A percentile compares a stretch with the other conserved stretches of the same genome.
Conservation (phyloP, 2,888 invertebrate species). For the Pseudococcus jackbeardsleyi region DNA sequence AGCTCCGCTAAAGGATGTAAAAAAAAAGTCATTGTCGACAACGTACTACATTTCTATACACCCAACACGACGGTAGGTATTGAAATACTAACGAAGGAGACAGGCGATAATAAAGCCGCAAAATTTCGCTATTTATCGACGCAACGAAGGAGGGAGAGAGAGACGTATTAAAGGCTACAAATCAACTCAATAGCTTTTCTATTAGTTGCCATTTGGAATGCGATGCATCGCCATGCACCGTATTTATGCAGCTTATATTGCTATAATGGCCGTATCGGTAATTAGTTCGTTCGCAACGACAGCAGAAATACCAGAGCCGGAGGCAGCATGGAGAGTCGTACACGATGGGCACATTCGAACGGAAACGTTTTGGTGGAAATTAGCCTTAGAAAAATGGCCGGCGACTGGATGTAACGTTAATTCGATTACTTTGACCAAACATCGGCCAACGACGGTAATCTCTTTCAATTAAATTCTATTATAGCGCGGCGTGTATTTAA, state of each 20-base stretch:
- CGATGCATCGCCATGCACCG: not conserved
- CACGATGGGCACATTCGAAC: not conserved
- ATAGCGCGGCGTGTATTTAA: slow-evolving; percentile 28
- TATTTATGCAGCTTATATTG: slow-evolving; percentile 1
- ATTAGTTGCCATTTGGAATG: not conserved
- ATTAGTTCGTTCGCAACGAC: not conserved
- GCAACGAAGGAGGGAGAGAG: not conserved
- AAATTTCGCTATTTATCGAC: slow-evolving; percentile 8
- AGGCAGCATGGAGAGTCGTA: not conserved
- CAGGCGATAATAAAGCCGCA: slow-evolving; percentile 45
- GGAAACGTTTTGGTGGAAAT: not conserved
- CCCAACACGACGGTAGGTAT: not conserved
- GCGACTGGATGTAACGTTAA: slow-evolving; percentile 35
- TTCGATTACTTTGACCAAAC: slow-evolving; percentile 39
- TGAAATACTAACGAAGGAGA: not conserved
- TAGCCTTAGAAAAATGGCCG: slow-evolving; percentile 19
- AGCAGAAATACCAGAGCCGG: not conserved
- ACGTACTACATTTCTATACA: not conserved
- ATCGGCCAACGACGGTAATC: slow-evolving; percentile 30
- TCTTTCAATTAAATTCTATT: slow-evolving; percentile 51
- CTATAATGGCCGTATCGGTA: slow-evolving; percentile 33
- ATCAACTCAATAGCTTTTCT: slow-evolving; percentile 41
- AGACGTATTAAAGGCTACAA: slow-evolving; percentile 39
- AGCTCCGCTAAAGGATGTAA: not conserved
- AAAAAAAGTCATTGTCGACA: not conserved